Percentiles rank a stretch among this genome's conserved stretches.
Evolutionary conservation across 2,113 vertebrate genomes (phyloP).

Genomic region (Sinocyclocheilus anophthalmus): DNA sequence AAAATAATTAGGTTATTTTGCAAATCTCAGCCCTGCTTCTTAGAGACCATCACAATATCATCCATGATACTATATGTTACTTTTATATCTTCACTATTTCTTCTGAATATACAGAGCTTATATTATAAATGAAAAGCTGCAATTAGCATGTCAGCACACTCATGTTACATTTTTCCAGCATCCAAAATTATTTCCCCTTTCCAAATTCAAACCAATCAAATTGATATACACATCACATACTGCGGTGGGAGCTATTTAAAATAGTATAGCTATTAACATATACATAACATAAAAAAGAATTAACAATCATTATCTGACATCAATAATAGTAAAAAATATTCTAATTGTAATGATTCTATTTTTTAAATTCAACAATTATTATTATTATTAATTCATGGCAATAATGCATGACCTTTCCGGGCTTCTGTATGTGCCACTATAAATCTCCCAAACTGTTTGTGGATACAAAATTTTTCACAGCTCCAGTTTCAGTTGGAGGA

Average conservation of each 20-base stretch:
- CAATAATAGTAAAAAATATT: too few species aligned
- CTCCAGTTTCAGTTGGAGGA: neutral
- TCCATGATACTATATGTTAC: neutral
- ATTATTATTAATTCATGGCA: neutral
- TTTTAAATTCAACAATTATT: neutral
- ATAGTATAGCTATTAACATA: too few species aligned
- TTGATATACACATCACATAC: neutral
- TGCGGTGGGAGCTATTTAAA: neutral
- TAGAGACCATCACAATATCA: neutral
- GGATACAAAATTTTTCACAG: constrained; percentile 15
- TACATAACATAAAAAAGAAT: too few species aligned
- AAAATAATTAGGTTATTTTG: constrained; percentile 2
- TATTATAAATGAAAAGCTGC: neutral
- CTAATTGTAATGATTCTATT: too few species aligned
- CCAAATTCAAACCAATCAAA: neutral
- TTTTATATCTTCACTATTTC: neutral
- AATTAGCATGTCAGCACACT: neutral
- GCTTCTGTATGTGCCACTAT: neutral
- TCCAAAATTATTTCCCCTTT: neutral
- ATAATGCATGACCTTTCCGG: neutral
- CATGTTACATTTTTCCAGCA: neutral
- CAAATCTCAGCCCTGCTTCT: neutral
- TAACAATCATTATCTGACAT: too few species aligned
- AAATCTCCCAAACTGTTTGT: neutral
- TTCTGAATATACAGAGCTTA: neutral